Evolutionary conservation across 2,113 vertebrate species (phyloP).

Genomic region (Spea bombifrons): DNA sequence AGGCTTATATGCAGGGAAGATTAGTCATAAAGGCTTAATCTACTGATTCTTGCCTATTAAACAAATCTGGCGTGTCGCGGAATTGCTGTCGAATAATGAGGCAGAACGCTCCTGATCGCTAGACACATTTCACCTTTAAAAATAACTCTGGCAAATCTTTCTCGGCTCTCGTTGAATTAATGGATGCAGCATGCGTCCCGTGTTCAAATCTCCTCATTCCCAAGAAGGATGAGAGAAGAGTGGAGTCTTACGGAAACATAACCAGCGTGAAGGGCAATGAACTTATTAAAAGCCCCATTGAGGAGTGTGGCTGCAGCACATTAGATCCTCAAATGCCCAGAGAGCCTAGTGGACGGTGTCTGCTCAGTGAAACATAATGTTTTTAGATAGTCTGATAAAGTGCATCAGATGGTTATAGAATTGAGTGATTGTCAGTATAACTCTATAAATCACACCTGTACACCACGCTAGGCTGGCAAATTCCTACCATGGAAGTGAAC

Average conservation of each 20-base stretch:
- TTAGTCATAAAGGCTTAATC: constrained; percentile 50
- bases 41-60: constrained; percentile 48
- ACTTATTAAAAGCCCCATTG: constrained; percentile 50
- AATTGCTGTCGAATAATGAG: constrained; percentile 47
- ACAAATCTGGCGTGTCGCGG: constrained; percentile 46
- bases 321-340: constrained; percentile 48
- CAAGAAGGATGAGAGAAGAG: constrained; percentile 43
- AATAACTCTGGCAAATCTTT: constrained; percentile 49
- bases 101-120: constrained; percentile 48
- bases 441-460: constrained; percentile 44
- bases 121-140: constrained; percentile 49
- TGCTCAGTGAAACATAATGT: constrained; percentile 46
- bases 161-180: constrained; percentile 44
- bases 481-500: constrained; percentile 10
- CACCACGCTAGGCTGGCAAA: constrained; percentile 23
- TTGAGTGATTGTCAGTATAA: constrained; percentile 32
- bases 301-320: constrained; percentile 46
- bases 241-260: constrained; percentile 39
- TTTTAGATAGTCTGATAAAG: constrained; percentile 49
- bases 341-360: constrained; percentile 36
- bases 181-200: constrained; percentile 43
- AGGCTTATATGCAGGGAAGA: constrained; percentile 46
- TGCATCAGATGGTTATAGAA: constrained; percentile 38
- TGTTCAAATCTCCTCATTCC: constrained; percentile 48
- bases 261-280: constrained; percentile 48